A percentile compares a stretch with the other conserved stretches of the same genome.
Evolutionary conservation across 2,113 vertebrate species (phyloP).

Genomic region (Alethe castanea): DNA sequence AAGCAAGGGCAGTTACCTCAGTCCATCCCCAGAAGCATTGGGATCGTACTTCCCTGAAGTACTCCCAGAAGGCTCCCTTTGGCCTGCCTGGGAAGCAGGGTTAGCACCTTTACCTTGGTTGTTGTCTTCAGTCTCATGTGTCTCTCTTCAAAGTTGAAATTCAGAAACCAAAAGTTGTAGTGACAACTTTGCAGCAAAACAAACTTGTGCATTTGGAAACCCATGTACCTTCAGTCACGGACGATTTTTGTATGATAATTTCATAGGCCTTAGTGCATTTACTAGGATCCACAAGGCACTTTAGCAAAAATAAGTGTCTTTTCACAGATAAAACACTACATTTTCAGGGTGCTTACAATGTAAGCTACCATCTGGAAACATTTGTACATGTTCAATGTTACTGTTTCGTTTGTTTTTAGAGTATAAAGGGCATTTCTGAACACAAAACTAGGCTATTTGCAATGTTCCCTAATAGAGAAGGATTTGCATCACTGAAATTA

Average conservation of each 20-base stretch:
- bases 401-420: not conserved
- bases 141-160: not conserved
- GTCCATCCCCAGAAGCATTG: not conserved
- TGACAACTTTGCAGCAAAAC: not conserved
- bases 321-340: not conserved
- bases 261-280: not conserved
- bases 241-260: not conserved
- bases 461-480: not conserved
- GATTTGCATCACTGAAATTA: not conserved
- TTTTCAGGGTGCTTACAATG: not conserved
- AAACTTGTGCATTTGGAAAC: not conserved
- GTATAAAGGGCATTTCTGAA: not conserved
- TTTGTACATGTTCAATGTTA: not conserved
- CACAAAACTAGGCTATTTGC: not conserved
- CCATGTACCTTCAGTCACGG: not conserved
- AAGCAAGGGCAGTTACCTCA: accelerated
- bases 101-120: not conserved
- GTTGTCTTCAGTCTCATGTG: accelerated
- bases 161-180: not conserved
- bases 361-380: not conserved
- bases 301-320: not conserved
- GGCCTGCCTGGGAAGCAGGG: not conserved
- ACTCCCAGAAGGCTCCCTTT: not conserved
- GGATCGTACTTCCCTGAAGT: not conserved
- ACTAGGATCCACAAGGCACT: not conserved